Percentiles rank a stretch among this genome's conserved stretches.
These are phyloP conservation scores for Crax fasciolata DNA, from an alignment of 2,797 vertebrate species.

Conservation along the genomic window DNA sequence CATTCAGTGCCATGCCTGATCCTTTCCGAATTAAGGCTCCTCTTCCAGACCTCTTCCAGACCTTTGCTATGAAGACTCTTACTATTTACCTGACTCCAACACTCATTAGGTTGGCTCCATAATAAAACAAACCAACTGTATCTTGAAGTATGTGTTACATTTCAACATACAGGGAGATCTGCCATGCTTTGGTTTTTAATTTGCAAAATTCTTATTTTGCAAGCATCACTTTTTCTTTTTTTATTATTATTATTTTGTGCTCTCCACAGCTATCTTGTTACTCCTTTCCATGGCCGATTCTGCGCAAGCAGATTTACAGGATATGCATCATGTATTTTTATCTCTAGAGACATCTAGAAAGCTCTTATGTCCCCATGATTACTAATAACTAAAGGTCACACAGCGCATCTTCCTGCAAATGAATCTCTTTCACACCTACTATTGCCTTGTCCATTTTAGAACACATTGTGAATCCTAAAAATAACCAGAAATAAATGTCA, in stretches of 20 bases:
- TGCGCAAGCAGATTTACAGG: background rate
- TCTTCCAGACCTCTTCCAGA: background rate
- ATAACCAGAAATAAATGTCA: constrained; percentile 14
- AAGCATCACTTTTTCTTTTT: background rate
- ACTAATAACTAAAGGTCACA: background rate
- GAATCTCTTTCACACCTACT: background rate
- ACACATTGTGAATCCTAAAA: constrained; percentile 11
- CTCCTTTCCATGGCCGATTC: background rate
- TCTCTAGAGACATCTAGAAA: background rate
- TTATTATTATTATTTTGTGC: background rate
- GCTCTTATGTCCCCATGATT: background rate
- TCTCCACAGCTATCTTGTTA: background rate
- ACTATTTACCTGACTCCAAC: background rate
- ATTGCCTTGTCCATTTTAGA: background rate
- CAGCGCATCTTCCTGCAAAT: background rate
- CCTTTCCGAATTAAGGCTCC: background rate
- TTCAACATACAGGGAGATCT: background rate
- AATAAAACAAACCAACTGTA: background rate
- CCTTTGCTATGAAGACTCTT: background rate
- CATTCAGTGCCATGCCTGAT: background rate
- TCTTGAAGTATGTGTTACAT: background rate
- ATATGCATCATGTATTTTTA: background rate
- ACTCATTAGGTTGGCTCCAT: background rate
- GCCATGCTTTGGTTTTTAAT: background rate
- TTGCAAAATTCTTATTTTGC: background rate